These are phyloP conservation scores for Nephila pilipes DNA, from an alignment of 1,140 invertebrate species.

Conservation along the genomic window DNA sequence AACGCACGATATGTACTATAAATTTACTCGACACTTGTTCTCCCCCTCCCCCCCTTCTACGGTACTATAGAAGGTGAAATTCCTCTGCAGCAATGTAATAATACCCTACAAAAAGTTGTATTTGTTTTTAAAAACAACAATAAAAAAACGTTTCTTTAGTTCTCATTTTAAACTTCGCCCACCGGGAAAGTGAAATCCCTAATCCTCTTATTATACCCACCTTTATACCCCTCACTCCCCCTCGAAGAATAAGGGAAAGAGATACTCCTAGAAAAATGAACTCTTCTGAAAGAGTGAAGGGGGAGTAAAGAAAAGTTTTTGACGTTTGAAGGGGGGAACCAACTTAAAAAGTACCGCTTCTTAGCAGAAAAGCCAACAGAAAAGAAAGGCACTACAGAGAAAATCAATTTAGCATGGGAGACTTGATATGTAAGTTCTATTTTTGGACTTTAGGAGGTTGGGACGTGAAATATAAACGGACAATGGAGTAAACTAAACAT, in stretches of 20 bases:
- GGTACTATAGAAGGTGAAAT: neutral
- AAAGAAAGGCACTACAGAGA: neutral
- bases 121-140: constrained; percentile 5
- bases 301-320: constrained; percentile 27
- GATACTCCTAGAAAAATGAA: neutral
- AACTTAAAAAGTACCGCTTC: constrained; percentile 22
- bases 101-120: constrained; percentile 30
- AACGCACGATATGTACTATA: neutral
- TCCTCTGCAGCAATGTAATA: neutral
- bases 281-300: neutral
- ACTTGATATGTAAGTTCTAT: constrained; percentile 2
- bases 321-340: neutral
- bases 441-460: neutral
- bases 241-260: neutral
- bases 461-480: neutral
- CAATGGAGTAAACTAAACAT: neutral
- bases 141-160: neutral
- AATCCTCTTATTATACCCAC: constrained; percentile 25
- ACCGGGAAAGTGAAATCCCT: constrained; percentile 17
- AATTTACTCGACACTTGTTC: constrained; percentile 3
- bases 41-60: neutral
- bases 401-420: constrained; percentile 38
- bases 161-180: constrained; percentile 30
- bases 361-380: constrained; percentile 31
- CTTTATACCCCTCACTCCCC: neutral